A percentile compares a stretch with the other conserved stretches of the same genome.
phyloP scores from a whole-genome alignment of 2,113 vertebrate species.

The Channa maculata region DNA sequence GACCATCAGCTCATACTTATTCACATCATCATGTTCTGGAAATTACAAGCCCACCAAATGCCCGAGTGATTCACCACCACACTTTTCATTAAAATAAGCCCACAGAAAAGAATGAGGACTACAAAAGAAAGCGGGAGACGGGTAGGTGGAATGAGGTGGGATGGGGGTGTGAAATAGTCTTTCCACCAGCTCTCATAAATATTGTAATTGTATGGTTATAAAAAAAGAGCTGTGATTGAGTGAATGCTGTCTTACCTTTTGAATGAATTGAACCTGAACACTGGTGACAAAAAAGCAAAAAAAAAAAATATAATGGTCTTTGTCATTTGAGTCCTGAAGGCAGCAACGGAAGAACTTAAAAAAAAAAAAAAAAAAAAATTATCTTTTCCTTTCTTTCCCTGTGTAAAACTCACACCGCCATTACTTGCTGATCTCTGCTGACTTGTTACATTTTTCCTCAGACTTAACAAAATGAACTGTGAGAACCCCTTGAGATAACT shows the following conservation, averaged over 20 bases:
- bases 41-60: slow-evolving; percentile 75
- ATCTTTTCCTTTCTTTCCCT: slow-evolving; percentile 16
- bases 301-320: slow-evolving; percentile 36
- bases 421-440: slow-evolving; percentile 60
- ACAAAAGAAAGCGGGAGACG: slow-evolving; percentile 61
- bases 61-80: slow-evolving; percentile 71
- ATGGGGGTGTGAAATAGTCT: slow-evolving; percentile 60
- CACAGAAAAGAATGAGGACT: slow-evolving; percentile 63
- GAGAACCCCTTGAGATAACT: slow-evolving; percentile 44
- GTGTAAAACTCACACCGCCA: slow-evolving; percentile 9
- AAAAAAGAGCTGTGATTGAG: slow-evolving; percentile 75
- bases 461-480: slow-evolving; percentile 41
- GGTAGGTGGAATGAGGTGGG: not conserved
- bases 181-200: slow-evolving; percentile 83
- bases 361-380: slow-evolving; percentile 10
- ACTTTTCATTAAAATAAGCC: slow-evolving; percentile 81
- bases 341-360: slow-evolving; percentile 14
- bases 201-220: slow-evolving; percentile 83
- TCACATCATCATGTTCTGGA: slow-evolving; percentile 73
- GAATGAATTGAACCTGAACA: slow-evolving; percentile 68
- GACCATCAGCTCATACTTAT: slow-evolving; percentile 73
- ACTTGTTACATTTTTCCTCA: slow-evolving; percentile 41
- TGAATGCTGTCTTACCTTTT: slow-evolving; percentile 73
- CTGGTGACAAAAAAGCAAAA: slow-evolving; percentile 40
- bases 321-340: slow-evolving; percentile 54